A percentile compares a stretch with the other conserved stretches of the same genome.
Evolutionary conservation across 2,797 vertebrate species (phyloP).

Genomic region (Adelosebastes latens): DNA sequence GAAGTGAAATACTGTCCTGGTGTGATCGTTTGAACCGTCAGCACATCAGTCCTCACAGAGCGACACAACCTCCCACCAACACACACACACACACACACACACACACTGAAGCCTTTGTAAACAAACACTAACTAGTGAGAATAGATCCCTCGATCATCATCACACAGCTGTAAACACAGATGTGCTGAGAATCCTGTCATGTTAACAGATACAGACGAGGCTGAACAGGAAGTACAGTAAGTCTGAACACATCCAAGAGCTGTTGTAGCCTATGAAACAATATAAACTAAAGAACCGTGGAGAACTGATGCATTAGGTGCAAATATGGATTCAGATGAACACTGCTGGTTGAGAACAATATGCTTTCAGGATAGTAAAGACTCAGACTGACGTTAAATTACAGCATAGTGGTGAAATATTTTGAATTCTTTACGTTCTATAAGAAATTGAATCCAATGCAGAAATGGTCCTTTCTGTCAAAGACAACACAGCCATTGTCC

Average conservation of each 20-base stretch:
- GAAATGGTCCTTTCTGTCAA: slow-evolving; percentile 75
- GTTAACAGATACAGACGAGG: slow-evolving; percentile 31
- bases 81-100: slow-evolving; percentile 6
- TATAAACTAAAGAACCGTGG: background rate
- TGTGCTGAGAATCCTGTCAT: slow-evolving; percentile 53
- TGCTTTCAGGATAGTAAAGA: slow-evolving; percentile 14
- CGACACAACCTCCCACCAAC: slow-evolving; percentile 40
- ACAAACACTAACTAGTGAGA: slow-evolving; percentile 61
- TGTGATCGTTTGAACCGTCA: slow-evolving; percentile 16
- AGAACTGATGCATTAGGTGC: background rate
- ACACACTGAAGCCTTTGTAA: slow-evolving; percentile 56
- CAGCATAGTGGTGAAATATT: slow-evolving; percentile 51
- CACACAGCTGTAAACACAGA: slow-evolving; percentile 75
- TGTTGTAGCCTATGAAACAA: background rate
- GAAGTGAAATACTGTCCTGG: background rate
- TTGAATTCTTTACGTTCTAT: slow-evolving; percentile 62
- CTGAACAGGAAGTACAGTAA: slow-evolving; percentile 44
- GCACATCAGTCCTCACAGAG: slow-evolving; percentile 30
- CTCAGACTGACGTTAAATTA: slow-evolving; percentile 44
- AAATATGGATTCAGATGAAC: slow-evolving; percentile 14
- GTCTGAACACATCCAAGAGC: background rate
- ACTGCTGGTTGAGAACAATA: background rate
- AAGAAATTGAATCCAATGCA: slow-evolving; percentile 75
- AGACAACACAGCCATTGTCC: slow-evolving; percentile 84
- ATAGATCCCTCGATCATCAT: slow-evolving; percentile 60